Conservation (phyloP, 2,113 vertebrate species). For the Ageneiosus marmoratus region DNA sequence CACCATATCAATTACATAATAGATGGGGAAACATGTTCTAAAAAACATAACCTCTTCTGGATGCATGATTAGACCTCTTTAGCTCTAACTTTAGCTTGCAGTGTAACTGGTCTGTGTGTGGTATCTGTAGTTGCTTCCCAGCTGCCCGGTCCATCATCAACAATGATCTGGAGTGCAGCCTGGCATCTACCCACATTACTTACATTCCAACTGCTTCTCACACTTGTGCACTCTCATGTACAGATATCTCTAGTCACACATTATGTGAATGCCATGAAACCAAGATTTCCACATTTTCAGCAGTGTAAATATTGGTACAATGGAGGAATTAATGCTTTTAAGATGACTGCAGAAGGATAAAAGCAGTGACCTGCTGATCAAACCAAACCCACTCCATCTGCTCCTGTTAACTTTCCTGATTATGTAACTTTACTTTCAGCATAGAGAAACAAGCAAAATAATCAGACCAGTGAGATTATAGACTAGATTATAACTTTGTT, state of each 20-base stretch:
- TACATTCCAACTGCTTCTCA: background rate
- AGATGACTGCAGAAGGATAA: background rate
- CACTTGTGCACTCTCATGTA: background rate
- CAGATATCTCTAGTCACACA: background rate
- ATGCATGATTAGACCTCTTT: background rate
- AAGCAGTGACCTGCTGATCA: slow-evolving; percentile 17
- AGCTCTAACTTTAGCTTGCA: background rate
- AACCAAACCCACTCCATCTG: slow-evolving; percentile 24
- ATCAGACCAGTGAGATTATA: slow-evolving; percentile 10
- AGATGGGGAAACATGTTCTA: no score
- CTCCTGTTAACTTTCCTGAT: background rate
- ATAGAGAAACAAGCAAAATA: slow-evolving; percentile 1
- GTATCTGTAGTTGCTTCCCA: slow-evolving; percentile 3
- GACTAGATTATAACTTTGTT: background rate
- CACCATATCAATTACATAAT: background rate
- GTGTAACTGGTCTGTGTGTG: slow-evolving; percentile 4
- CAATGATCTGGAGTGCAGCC: background rate
- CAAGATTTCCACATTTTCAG: background rate
- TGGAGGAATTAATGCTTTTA: background rate
- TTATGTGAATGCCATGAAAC: background rate
- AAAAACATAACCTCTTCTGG: background rate
- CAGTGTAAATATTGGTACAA: background rate
- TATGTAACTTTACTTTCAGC: slow-evolving; percentile 23
- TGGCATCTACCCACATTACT: slow-evolving; percentile 6
- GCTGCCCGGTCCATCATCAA: slow-evolving; percentile 10